phyloP scores from a whole-genome alignment of 2,888 invertebrate species.

The Litoditis marina region DNA sequence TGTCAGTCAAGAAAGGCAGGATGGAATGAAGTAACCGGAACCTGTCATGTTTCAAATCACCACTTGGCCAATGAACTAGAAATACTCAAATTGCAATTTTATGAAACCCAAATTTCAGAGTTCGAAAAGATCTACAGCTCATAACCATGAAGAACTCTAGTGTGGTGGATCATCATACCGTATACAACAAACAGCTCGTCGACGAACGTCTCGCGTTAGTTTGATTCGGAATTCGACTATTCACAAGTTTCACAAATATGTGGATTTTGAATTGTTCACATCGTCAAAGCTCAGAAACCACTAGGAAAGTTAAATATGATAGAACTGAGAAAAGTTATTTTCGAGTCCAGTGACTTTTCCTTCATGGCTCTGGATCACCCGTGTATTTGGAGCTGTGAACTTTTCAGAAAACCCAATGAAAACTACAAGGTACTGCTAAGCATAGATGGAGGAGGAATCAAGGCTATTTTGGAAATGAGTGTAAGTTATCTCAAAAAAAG shows the following conservation, averaged over 20 bases:
- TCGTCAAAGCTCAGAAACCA: no score
- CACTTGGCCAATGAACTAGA: not conserved
- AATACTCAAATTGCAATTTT: not conserved
- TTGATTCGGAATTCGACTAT: no score
- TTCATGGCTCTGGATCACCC: not conserved
- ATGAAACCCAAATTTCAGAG: slow-evolving; percentile 17
- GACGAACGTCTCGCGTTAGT: slow-evolving; percentile 13
- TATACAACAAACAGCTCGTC: slow-evolving; percentile 19
- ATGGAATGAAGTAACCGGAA: no score
- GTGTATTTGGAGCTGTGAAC: not conserved
- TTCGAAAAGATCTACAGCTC: slow-evolving; percentile 22
- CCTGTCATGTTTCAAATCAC: no score
- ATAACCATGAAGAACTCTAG: slow-evolving; percentile 6
- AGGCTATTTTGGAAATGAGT: slow-evolving; percentile 20
- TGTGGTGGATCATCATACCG: slow-evolving; percentile 17
- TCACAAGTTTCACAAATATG: no score
- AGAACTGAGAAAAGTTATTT: not conserved
- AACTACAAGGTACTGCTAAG: slow-evolving; percentile 31
- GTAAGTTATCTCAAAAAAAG: slow-evolving; percentile 4
- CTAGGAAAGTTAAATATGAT: not conserved
- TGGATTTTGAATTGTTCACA: no score
- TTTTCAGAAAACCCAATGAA: slow-evolving; percentile 12
- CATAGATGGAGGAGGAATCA: slow-evolving; percentile 35
- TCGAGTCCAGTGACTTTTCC: not conserved
- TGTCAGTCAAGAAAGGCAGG: no score